Evolutionary conservation across 2,113 vertebrate genomes (phyloP), one percentile per base, ranked within the genome.

Genomic region (Paramisgurnus dabryanus): DNA sequence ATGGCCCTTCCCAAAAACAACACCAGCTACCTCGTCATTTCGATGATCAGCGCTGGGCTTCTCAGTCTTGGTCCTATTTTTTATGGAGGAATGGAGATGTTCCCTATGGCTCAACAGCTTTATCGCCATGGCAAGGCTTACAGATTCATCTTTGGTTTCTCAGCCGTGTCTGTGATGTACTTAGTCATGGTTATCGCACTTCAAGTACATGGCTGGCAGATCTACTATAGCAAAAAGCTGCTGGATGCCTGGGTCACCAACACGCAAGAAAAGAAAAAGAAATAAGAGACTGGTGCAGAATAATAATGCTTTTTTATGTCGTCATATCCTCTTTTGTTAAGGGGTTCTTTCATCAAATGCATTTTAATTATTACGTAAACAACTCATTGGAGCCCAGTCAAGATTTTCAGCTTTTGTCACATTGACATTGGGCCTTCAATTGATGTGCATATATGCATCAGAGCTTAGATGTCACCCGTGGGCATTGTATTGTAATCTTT

Each of bases 191-290:
- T 98, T 53, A 90, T 98, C 13, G 93, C 94, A 0, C 94, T 97
- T 45, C 98, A 99, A 87, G 95, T 99, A 68, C 98, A 99, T 0
- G 95, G 88, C 88, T 99, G 96, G 97, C 97, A 99, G 85, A 94
- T 99, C 77, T 98, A 98, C 91, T 99, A 98, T 90, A 98, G 96
- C 91, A 99, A 99, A 92, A 96, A 96, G 89, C 94, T 99, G 34
- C 93, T 99, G 87, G 97, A 98, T 88, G 95, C 97, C 75, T 99
- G 98, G 98, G 98, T 97, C 87, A 95, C 93, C 80, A 94, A 93
- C 91, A 98, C 97, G 1, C 97, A 98, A 87, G 97, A 99, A 73
- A 99, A 97, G 89, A 99, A 99, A 89, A 97, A 95, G 86, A 98
- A 98, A 91, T 98, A 86, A 94, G 15, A 18, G 84, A 41, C 45